Percentiles rank a stretch among this genome's conserved stretches.
These are phyloP conservation scores for Manacus vitellinus DNA, from an alignment of 2,113 vertebrate species.

Conservation along the genomic window DNA sequence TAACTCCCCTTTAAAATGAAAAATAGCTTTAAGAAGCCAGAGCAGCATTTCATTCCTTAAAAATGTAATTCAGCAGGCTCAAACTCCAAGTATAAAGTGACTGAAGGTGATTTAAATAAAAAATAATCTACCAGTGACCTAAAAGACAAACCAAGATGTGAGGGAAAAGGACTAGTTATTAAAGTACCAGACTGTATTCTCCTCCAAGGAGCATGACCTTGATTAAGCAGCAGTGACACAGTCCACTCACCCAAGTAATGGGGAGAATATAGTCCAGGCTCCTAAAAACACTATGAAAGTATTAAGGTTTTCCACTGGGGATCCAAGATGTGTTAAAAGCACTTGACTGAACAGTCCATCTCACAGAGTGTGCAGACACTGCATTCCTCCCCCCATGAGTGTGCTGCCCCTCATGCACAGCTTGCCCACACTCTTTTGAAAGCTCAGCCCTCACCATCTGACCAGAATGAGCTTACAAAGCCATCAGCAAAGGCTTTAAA, in stretches of 20 bases:
- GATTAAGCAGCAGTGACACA: neutral
- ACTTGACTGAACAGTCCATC: neutral
- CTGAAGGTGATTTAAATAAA: neutral
- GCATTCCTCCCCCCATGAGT: neutral
- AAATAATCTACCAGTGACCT: neutral
- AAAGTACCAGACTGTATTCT: neutral
- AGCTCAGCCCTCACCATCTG: neutral
- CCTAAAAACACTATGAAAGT: neutral
- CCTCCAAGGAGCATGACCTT: neutral
- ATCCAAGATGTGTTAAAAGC: neutral
- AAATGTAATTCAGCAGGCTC: neutral
- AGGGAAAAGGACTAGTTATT: neutral
- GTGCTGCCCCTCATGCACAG: neutral
- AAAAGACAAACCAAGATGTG: neutral
- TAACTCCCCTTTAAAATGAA: slow-evolving; percentile 1
- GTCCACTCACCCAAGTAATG: neutral
- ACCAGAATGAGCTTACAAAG: neutral
- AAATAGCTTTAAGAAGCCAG: neutral
- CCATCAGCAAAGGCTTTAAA: neutral
- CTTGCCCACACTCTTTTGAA: neutral
- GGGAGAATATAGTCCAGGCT: neutral
- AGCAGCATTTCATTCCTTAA: slow-evolving; percentile 1
- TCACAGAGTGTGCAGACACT: neutral
- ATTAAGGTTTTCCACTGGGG: neutral
- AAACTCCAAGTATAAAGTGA: neutral